Conservation (phyloP, 1,140 invertebrate species). For the Ylistrum balloti region DNA sequence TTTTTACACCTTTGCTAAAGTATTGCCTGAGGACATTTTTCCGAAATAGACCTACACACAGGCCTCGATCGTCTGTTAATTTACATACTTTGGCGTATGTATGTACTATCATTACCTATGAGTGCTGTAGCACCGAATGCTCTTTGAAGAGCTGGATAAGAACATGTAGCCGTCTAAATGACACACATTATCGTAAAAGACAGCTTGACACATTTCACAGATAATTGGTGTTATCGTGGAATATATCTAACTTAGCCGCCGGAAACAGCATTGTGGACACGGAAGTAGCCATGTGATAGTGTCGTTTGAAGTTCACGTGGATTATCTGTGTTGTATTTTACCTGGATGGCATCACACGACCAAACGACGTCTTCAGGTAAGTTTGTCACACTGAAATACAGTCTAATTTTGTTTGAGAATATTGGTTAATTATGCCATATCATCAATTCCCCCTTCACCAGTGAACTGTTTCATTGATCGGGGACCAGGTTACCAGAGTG, state of each 20-base stretch:
- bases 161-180: not conserved
- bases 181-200: not conserved
- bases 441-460: too few relatives aligned
- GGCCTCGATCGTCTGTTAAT: not conserved
- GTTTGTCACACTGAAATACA: not conserved
- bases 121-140: not conserved
- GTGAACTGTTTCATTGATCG: too few relatives aligned
- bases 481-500: too few relatives aligned
- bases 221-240: not conserved
- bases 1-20: not conserved
- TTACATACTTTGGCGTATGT: not conserved
- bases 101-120: not conserved
- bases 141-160: not conserved
- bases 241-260: not conserved
- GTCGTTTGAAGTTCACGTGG: too few relatives aligned
- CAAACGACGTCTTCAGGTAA: not conserved
- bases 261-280: not conserved
- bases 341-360: not conserved
- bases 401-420: too few relatives aligned
- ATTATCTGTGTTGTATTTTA: not conserved
- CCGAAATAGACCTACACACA: not conserved
- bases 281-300: not conserved
- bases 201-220: constrained; percentile 3
- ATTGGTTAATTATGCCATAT: too few relatives aligned
- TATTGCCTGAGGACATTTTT: not conserved